These are phyloP conservation scores for Leiothrix lutea DNA, from an alignment of 2,113 vertebrate genomes.

Conservation along the genomic window DNA sequence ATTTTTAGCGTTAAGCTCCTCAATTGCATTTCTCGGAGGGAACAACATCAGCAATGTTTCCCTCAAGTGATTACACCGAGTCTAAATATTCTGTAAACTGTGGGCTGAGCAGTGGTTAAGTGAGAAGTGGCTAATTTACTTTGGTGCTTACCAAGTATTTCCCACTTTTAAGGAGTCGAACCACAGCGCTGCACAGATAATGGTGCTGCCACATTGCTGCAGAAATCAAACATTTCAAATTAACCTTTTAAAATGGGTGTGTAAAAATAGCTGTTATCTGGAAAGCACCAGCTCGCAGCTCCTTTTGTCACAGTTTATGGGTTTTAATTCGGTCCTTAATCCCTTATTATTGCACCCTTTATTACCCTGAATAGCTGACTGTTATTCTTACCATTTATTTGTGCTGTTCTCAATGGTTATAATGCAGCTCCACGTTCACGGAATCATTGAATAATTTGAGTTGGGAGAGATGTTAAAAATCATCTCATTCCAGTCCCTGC, in stretches of 20 bases:
- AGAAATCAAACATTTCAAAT: background rate
- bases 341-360: background rate
- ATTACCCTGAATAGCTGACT: background rate
- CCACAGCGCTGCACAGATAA: background rate
- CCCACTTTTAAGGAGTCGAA: background rate
- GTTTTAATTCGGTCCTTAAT: background rate
- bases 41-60: background rate
- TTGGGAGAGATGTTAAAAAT: background rate
- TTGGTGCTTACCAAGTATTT: background rate
- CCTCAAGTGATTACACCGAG: background rate
- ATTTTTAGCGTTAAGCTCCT: background rate
- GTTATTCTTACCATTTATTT: background rate
- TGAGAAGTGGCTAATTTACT: slow-evolving; percentile 29
- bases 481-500: background rate
- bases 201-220: background rate
- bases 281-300: background rate
- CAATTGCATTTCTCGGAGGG: background rate
- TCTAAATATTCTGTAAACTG: slow-evolving; percentile 32
- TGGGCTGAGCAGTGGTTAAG: slow-evolving; percentile 1
- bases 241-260: background rate
- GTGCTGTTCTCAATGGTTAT: background rate
- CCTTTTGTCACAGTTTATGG: background rate
- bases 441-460: background rate
- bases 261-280: background rate
- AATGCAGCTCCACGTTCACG: background rate